Evolutionary conservation across 37 sponge, comb jelly and placozoan species (phyloP).

Genomic region (Eunapius fragilis): DNA sequence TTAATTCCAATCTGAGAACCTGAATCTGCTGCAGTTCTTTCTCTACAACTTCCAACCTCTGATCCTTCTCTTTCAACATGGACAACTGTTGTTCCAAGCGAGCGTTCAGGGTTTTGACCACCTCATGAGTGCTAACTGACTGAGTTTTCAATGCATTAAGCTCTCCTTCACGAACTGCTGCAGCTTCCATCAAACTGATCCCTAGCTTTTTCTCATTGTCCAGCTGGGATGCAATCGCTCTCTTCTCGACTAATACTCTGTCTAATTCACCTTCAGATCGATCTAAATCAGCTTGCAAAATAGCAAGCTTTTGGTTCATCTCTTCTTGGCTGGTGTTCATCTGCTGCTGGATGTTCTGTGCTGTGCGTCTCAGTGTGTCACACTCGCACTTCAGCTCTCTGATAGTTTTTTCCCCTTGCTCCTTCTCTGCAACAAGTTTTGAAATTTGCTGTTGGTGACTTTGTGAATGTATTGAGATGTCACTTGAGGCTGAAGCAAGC

Average conservation of each 20-base stretch:
- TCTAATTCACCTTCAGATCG: background rate
- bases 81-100: background rate
- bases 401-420: slow-evolving; percentile 2
- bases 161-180: background rate
- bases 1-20: background rate
- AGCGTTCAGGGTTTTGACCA: background rate
- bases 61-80: background rate
- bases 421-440: slow-evolving; percentile 15
- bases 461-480: slow-evolving; percentile 7
- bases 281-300: background rate
- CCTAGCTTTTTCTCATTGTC: background rate
- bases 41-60: background rate
- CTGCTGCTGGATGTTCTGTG: background rate
- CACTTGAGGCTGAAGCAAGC: background rate
- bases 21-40: background rate
- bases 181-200: background rate
- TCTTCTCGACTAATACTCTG: background rate
- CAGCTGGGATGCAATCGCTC: background rate
- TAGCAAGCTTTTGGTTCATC: background rate
- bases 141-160: background rate
- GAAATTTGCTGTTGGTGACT: background rate
- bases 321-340: slow-evolving; percentile 1
- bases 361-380: background rate
- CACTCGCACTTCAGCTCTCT: background rate
- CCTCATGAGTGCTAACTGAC: background rate